Conservation (phyloP, 2,888 invertebrate species). For the Tenthredo amoena region DNA sequence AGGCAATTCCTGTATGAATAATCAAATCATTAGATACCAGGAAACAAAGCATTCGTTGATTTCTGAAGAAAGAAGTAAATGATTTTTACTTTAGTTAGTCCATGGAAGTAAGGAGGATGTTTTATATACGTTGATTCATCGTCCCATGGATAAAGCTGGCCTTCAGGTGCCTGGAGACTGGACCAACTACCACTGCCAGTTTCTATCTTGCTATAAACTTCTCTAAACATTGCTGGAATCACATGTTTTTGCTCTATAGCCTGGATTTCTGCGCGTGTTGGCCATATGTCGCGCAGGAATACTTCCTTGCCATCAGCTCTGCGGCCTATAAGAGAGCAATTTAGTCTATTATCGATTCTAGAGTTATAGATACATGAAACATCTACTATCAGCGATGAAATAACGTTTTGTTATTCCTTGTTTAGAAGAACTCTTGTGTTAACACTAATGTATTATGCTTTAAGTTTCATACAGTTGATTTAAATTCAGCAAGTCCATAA, state of each 20-base stretch:
- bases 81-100: slow-evolving; percentile 81
- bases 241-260: slow-evolving; percentile 92
- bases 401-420: background rate
- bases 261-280: slow-evolving; percentile 93
- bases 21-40: slow-evolving; percentile 44
- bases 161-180: slow-evolving; percentile 87
- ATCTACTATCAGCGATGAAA: background rate
- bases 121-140: slow-evolving; percentile 95
- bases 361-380: background rate
- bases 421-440: background rate
- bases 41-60: background rate
- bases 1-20: slow-evolving; percentile 81
- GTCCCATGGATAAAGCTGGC: slow-evolving; percentile 96
- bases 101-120: slow-evolving; percentile 96
- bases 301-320: slow-evolving; percentile 86
- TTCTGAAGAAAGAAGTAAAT: background rate
- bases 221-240: slow-evolving; percentile 97
- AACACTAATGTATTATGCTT: background rate
- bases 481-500: background rate
- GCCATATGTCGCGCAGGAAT: slow-evolving; percentile 98
- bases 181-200: slow-evolving; percentile 94
- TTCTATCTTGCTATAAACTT: slow-evolving; percentile 92
- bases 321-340: slow-evolving; percentile 77
- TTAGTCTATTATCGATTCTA: background rate
- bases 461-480: slow-evolving; percentile 3